Conservation (phyloP, 2,797 vertebrate species). For the Sylvia borin region DNA sequence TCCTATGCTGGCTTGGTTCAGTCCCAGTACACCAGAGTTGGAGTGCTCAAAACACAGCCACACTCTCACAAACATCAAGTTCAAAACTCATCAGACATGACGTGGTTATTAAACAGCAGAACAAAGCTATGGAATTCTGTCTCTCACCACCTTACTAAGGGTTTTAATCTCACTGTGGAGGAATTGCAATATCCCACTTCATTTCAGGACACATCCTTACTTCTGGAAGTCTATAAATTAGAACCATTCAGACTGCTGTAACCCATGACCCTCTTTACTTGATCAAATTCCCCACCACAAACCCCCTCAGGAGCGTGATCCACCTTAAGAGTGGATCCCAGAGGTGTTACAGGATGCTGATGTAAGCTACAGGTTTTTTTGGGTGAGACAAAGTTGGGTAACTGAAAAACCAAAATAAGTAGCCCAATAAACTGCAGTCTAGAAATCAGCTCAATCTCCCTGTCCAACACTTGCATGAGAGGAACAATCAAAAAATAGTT, state of each 20-base stretch:
- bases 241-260: background rate
- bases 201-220: constrained; percentile 56
- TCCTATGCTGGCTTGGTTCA: background rate
- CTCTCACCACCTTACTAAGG: constrained; percentile 53
- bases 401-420: background rate
- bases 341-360: background rate
- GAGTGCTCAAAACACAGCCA: constrained; percentile 14
- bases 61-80: background rate
- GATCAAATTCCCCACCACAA: background rate
- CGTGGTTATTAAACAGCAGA: background rate
- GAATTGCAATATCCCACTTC: constrained; percentile 35
- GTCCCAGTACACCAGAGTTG: background rate
- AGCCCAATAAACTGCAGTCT: background rate
- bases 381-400: background rate
- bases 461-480: background rate
- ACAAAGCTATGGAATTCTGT: constrained; percentile 28
- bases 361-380: background rate
- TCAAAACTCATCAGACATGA: background rate
- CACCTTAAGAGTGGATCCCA: background rate
- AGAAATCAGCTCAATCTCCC: background rate
- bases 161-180: constrained; percentile 37
- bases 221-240: constrained; percentile 40
- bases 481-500: background rate
- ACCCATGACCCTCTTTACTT: background rate
- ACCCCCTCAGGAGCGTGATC: background rate